These are phyloP conservation scores for Saccopteryx leptura DNA, from an alignment of 2,113 vertebrate genomes.

Conservation along the genomic window DNA sequence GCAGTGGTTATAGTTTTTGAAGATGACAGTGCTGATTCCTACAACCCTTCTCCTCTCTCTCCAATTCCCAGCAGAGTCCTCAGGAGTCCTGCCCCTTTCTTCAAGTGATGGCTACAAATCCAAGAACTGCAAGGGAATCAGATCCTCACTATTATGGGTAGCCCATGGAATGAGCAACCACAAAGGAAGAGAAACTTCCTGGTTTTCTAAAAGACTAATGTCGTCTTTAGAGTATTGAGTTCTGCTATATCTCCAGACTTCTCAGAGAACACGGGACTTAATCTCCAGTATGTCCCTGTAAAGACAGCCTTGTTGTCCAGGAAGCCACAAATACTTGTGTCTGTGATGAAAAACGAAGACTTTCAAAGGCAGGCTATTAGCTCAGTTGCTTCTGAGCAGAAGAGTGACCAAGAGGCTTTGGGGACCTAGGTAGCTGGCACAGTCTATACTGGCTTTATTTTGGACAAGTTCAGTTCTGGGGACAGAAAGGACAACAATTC, in stretches of 20 bases:
- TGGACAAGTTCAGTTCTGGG: slow-evolving; percentile 35
- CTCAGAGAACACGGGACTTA: slow-evolving; percentile 15
- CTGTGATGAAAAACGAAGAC: slow-evolving; percentile 22
- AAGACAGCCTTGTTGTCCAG: slow-evolving; percentile 41
- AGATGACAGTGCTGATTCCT: neutral
- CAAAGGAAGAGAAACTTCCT: neutral
- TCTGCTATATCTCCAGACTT: neutral
- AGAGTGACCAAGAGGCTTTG: slow-evolving; percentile 3
- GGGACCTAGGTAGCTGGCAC: neutral
- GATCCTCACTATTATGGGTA: neutral
- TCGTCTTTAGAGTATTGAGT: slow-evolving; percentile 25
- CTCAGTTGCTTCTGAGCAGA: slow-evolving; percentile 15
- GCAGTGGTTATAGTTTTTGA: neutral
- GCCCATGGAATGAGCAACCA: neutral
- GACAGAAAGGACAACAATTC: slow-evolving; percentile 54
- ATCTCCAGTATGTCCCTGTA: neutral
- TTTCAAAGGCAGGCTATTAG: slow-evolving; percentile 12
- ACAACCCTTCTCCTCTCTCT: neutral
- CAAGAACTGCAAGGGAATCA: neutral
- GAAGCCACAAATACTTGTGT: neutral
- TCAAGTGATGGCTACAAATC: neutral
- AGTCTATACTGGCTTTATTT: neutral
- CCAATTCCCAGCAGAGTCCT: neutral
- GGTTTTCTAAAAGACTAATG: slow-evolving; percentile 4
- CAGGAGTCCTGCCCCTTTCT: neutral